These are phyloP conservation scores for Crotophaga sulcirostris DNA, from an alignment of 2,113 vertebrate genomes.

Conservation along the genomic window DNA sequence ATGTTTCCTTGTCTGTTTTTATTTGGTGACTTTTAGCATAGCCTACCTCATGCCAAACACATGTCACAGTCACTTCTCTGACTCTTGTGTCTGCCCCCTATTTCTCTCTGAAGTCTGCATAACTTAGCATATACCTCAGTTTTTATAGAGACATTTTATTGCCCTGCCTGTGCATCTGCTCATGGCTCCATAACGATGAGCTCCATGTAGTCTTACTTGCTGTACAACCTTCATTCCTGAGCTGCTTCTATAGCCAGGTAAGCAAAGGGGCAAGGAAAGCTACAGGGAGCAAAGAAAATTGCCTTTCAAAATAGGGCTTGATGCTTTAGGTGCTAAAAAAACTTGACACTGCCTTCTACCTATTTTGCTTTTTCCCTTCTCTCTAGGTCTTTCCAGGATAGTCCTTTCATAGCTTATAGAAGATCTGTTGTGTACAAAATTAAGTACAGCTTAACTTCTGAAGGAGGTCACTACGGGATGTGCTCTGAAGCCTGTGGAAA, in stretches of 20 bases:
- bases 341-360: neutral
- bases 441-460: neutral
- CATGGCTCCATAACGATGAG: fast-evolving
- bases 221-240: neutral
- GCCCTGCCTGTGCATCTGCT: neutral
- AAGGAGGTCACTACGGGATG: neutral
- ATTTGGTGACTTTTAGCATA: neutral
- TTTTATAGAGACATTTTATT: neutral
- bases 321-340: neutral
- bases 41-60: neutral
- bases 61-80: neutral
- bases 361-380: neutral
- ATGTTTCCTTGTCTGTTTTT: neutral
- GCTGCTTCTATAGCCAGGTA: neutral
- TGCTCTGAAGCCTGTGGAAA: neutral
- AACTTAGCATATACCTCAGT: neutral
- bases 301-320: neutral
- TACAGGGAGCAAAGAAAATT: neutral
- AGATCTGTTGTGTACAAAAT: neutral
- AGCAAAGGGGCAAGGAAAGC: neutral
- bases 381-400: neutral
- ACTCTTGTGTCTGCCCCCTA: neutral
- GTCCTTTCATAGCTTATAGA: neutral
- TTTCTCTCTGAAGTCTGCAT: neutral
- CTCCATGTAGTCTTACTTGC: neutral